Conservation (phyloP, 2,113 vertebrate species). For the Nothoprocta perdicaria region DNA sequence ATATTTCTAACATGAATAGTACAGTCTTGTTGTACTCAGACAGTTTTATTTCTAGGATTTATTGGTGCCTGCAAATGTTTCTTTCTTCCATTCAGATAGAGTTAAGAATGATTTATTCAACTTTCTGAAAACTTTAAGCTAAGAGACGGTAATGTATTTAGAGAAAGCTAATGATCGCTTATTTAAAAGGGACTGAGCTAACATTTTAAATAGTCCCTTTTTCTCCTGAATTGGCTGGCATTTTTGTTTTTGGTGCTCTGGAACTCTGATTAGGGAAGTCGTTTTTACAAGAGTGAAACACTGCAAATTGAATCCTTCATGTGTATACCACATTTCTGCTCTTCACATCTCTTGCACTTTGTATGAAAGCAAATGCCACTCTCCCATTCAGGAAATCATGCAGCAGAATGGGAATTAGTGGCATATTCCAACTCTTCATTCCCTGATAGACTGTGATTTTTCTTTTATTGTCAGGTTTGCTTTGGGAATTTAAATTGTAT, state of each 20-base stretch:
- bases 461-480: background rate
- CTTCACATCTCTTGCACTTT: background rate
- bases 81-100: background rate
- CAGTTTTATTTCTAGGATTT: background rate
- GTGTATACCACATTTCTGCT: background rate
- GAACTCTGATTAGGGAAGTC: background rate
- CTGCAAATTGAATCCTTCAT: background rate
- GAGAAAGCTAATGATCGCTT: background rate
- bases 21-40: background rate
- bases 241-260: background rate
- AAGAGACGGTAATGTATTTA: background rate
- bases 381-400: background rate
- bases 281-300: background rate
- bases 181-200: background rate
- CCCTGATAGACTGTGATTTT: background rate
- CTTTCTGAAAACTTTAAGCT: slow-evolving; percentile 6
- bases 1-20: background rate
- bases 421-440: background rate
- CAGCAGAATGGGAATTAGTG: background rate
- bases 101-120: background rate
- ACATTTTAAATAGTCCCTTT: background rate
- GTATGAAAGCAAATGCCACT: background rate
- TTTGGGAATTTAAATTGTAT: background rate
- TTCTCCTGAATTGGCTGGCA: background rate
- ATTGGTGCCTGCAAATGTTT: background rate